A percentile compares a stretch with the other conserved stretches of the same genome.
Conservation (phyloP, 2,888 invertebrate genomes). For the Drosophila longiperda region DNA sequence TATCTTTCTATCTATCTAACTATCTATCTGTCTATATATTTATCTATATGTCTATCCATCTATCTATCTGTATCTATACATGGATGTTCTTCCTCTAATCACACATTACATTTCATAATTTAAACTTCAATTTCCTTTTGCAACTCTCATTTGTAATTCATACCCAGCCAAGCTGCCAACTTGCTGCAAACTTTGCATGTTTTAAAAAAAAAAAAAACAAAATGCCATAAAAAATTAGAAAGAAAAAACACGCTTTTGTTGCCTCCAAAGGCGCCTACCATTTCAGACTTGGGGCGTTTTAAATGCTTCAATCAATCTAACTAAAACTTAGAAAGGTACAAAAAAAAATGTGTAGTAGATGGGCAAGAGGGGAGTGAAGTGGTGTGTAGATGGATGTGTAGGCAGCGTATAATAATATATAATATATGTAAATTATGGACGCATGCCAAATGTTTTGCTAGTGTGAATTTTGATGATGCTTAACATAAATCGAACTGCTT, state of each 20-base stretch:
- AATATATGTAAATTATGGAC: constrained; percentile 71
- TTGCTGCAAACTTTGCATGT: constrained; percentile 30
- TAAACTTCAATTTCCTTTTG: not conserved
- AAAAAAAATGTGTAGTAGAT: not conserved
- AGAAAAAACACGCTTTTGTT: constrained; percentile 30
- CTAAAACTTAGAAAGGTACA: constrained; percentile 15
- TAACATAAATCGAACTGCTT: constrained; percentile 79
- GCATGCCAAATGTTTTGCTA: constrained; percentile 73
- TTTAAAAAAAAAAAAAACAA: constrained; percentile 32
- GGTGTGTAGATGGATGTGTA: not conserved
- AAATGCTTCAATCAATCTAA: constrained; percentile 56
- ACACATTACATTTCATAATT: not conserved
- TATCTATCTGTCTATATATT: too few species aligned
- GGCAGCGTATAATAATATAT: constrained; percentile 36
- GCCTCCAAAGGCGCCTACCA: constrained; percentile 28
- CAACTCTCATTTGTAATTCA: constrained; percentile 27
- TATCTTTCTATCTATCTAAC: too few species aligned
- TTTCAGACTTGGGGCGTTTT: constrained; percentile 48
- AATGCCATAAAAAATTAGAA: constrained; percentile 22
- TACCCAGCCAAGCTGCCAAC: constrained; percentile 8
- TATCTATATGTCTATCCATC: too few species aligned
- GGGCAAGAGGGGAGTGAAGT: not conserved
- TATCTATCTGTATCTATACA: not conserved
- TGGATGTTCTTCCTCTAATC: not conserved
- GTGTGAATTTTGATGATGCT: constrained; percentile 77